phyloP scores from a whole-genome alignment of 2,888 invertebrate species.

The Stegana nigrithorax region DNA sequence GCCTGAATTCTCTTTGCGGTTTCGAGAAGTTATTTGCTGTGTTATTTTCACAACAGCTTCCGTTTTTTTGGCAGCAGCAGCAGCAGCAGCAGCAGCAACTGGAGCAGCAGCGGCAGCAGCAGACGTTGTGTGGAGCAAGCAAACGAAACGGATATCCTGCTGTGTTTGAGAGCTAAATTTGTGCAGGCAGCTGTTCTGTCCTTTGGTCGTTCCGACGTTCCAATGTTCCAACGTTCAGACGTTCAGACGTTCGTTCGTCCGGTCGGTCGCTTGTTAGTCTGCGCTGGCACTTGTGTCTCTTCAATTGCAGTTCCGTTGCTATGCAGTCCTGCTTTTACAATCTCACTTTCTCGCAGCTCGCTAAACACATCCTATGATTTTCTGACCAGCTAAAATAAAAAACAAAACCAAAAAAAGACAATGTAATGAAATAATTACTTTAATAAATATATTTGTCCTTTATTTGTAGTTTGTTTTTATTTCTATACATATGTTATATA shows the following conservation, averaged over 20 bases:
- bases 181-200: neutral
- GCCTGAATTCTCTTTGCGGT: constrained; percentile 48
- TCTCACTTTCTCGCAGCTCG: neutral
- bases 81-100: neutral
- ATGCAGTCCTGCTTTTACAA: neutral
- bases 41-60: constrained; percentile 61
- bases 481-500: constrained; percentile 19
- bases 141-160: constrained; percentile 5
- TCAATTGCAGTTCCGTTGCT: neutral
- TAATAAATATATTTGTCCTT: constrained; percentile 36
- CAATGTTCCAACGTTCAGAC: no score
- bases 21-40: constrained; percentile 62
- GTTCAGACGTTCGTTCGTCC: no score
- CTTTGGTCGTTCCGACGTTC: neutral
- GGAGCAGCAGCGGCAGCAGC: neutral
- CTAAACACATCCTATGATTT: neutral
- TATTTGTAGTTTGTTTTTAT: constrained; percentile 28
- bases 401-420: neutral
- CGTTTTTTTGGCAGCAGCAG: constrained; percentile 36
- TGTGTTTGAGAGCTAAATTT: neutral
- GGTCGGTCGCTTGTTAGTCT: no score
- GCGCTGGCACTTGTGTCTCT: neutral
- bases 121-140: no score
- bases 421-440: neutral
- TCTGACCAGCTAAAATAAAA: neutral